These are phyloP conservation scores for Ethmia dodecea DNA, from an alignment of 2,888 invertebrate genomes.

Conservation along the genomic window DNA sequence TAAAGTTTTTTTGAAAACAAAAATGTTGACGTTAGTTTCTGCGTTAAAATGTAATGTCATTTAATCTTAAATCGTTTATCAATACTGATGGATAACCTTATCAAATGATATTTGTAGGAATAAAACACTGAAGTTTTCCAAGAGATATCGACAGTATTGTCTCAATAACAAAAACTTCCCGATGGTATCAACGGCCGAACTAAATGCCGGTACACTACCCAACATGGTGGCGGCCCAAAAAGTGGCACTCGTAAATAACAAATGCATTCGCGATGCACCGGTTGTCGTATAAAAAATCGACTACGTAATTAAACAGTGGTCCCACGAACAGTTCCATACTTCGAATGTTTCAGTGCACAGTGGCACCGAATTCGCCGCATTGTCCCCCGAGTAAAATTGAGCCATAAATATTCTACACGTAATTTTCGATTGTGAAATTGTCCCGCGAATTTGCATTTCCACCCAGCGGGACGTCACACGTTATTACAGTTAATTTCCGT, in stretches of 20 bases:
- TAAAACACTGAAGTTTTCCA: too few species aligned
- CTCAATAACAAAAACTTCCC: slow-evolving; percentile 4
- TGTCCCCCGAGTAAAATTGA: slow-evolving; percentile 55
- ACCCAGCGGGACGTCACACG: slow-evolving; percentile 31
- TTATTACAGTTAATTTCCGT: slow-evolving; percentile 20
- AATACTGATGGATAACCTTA: too few species aligned
- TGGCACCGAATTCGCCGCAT: slow-evolving; percentile 49
- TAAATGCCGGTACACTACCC: slow-evolving; percentile 37
- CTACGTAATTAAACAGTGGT: slow-evolving; percentile 58
- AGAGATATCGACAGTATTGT: too few species aligned
- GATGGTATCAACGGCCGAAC: slow-evolving; percentile 33
- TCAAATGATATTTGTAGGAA: too few species aligned
- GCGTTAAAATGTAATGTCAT: too few species aligned
- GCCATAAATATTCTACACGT: slow-evolving; percentile 68
- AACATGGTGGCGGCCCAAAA: slow-evolving; percentile 62
- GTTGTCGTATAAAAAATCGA: slow-evolving; percentile 31
- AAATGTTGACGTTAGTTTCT: too few species aligned
- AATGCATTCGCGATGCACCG: slow-evolving; percentile 53
- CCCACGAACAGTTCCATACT: slow-evolving; percentile 45
- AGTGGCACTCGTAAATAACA: slow-evolving; percentile 63
- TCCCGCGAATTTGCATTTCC: slow-evolving; percentile 46
- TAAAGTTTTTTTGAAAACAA: too few species aligned
- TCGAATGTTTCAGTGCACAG: slow-evolving; percentile 36
- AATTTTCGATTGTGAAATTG: slow-evolving; percentile 58
- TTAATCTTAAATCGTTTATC: too few species aligned